Base-by-base conservation (phyloP, 2,797 vertebrate genomes). In the Malacoraja senta region DNA sequence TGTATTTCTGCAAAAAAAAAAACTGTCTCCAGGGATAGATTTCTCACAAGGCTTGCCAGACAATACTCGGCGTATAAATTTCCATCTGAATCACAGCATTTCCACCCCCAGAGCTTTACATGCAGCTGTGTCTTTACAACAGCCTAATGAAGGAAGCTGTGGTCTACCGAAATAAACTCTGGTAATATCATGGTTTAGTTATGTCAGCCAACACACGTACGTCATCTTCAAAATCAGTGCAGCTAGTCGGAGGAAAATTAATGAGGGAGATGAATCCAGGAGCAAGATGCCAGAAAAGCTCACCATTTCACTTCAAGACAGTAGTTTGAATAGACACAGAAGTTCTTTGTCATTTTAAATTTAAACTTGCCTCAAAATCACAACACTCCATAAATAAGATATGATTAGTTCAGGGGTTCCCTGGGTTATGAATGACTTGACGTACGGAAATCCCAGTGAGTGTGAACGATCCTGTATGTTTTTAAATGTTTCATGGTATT, bases 1-100 rank as follows among this genome's bases (percentile, higher is more conserved):
- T 68, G 84, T 0, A 9, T 68, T 68, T 88, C n/a, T 68, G 6
- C 65, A 68, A 88, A 35, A 19, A n/a, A 12, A 65, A 6, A 21
- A 68, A 32, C 84, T 24, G n/a, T 88, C n/a, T 68, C 15, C 32
- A 19, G 61, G 61, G 84, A 65, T 21, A 21, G 32, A 88, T 68
- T 88, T 88, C 63, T 88, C 63, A 88, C 8, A n/a, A 68, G n/a
- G 61, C 10, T 68, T 32, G 21, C 63, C 29, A 88, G 84, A 35
- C 61, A 65, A 17, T 35, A 88, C n/a, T 65, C 19, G n/a, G 84
- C 61, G 0, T 68, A 68, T 8, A 76, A 74, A 72, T 53, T 91
- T 74, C 90, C 90, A 26, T 91, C 90, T 91, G 68, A 91, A 91
- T 91, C 71, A 74, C 35, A 72, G 68, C 90, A 53, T 76, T 92